phyloP scores from a whole-genome alignment of 2,888 invertebrate genomes.

The Limnephilus auricula region DNA sequence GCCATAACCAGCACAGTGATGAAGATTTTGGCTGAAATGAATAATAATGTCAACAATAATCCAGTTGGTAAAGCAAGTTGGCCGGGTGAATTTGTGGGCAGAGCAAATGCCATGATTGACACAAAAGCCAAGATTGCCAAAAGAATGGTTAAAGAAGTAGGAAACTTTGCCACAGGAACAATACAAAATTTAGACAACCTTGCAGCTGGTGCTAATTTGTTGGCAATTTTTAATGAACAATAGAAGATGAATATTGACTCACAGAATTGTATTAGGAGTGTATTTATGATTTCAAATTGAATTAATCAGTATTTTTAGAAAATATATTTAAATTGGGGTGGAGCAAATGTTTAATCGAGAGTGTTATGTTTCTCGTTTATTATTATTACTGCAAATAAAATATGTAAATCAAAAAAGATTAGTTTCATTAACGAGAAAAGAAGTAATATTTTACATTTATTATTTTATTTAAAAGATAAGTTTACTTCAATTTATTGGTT shows the following conservation, averaged over 20 bases:
- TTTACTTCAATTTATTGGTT: neutral
- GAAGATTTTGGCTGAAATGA: neutral
- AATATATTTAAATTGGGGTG: neutral
- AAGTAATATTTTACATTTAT: too few species aligned
- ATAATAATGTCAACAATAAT: neutral
- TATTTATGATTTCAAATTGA: neutral
- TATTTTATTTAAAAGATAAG: too few species aligned
- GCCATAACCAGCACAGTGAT: neutral
- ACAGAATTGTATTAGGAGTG: neutral
- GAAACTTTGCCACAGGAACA: slow-evolving; percentile 11
- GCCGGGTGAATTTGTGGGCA: neutral
- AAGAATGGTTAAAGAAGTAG: slow-evolving; percentile 28
- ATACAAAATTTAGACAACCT: slow-evolving; percentile 3
- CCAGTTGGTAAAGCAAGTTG: neutral
- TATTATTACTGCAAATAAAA: neutral
- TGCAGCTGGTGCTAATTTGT: neutral
- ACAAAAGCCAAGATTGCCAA: slow-evolving; percentile 20
- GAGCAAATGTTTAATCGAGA: neutral
- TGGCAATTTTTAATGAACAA: neutral
- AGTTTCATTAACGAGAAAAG: too few species aligned
- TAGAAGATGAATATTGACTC: neutral
- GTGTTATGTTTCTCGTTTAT: neutral
- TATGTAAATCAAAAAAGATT: neutral
- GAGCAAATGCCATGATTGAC: slow-evolving; percentile 9
- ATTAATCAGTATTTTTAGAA: neutral